phyloP scores from a whole-genome alignment of 23 tunicate species.

The Styela clava region DNA sequence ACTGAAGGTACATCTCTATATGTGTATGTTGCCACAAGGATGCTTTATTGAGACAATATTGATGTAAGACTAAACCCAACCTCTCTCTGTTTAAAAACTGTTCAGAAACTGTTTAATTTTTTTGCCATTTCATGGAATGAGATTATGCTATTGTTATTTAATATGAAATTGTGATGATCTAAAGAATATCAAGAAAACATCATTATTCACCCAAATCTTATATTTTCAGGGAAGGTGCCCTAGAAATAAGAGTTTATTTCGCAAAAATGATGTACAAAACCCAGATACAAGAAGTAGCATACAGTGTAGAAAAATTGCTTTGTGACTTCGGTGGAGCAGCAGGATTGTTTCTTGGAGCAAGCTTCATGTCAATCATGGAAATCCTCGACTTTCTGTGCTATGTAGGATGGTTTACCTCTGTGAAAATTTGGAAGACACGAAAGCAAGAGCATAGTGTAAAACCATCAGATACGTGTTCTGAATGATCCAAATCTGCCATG shows the following conservation, averaged over 20 bases:
- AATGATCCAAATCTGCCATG: too few relatives aligned
- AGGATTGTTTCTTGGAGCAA: slow-evolving; percentile 62
- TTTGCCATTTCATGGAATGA: too few relatives aligned
- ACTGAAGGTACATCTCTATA: too few relatives aligned
- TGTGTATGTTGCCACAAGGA: too few relatives aligned
- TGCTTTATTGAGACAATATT: too few relatives aligned
- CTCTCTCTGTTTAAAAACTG: too few relatives aligned
- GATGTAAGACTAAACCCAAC: too few relatives aligned
- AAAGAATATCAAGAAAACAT: too few relatives aligned
- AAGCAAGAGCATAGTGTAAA: neutral
- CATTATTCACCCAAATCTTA: too few relatives aligned
- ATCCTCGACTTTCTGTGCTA: slow-evolving; percentile 45
- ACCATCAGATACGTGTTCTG: neutral
- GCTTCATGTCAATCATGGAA: slow-evolving; percentile 61
- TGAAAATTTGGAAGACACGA: slow-evolving; percentile 8
- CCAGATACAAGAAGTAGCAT: slow-evolving; percentile 34
- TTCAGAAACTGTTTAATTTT: too few relatives aligned
- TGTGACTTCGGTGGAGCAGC: slow-evolving; percentile 83
- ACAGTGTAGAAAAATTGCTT: slow-evolving; percentile 53
- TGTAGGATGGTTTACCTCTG: slow-evolving; percentile 34
- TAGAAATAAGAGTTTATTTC: slow-evolving; percentile 37
- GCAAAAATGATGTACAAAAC: slow-evolving; percentile 22
- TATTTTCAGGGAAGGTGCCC: slow-evolving; percentile 18
- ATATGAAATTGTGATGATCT: too few relatives aligned
- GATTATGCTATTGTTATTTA: too few relatives aligned